Conservation (phyloP, 2,797 vertebrate genomes). For the Avahi laniger region DNA sequence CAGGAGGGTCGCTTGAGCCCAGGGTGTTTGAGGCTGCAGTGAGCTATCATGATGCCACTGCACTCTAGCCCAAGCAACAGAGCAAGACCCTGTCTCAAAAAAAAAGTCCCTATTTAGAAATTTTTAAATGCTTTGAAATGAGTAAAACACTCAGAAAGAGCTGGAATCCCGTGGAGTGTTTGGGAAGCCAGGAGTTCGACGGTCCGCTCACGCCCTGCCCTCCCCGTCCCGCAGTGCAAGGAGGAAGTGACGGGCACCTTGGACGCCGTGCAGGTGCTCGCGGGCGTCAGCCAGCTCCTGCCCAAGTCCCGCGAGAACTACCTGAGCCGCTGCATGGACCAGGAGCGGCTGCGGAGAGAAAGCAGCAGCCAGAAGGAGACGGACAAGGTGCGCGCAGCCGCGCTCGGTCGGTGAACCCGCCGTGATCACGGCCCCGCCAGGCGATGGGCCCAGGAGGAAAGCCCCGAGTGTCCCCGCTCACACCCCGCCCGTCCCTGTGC, state of each 20-base stretch:
- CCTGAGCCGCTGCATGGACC: constrained; percentile 91
- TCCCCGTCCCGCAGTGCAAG: constrained; percentile 88
- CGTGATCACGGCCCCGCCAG: background rate
- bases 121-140: background rate
- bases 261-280: constrained; percentile 92
- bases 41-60: rapidly evolving
- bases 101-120: background rate
- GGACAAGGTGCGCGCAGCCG: constrained; percentile 88
- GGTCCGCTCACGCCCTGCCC: rapidly evolving
- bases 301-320: constrained; percentile 95
- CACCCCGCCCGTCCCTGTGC: rapidly evolving
- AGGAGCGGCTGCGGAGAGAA: constrained; percentile 93
- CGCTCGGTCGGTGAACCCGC: background rate
- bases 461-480: background rate
- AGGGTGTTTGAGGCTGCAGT: background rate
- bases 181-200: background rate
- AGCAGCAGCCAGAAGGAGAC: constrained; percentile 93
- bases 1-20: background rate
- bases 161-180: background rate
- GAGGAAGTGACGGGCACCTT: constrained; percentile 93
- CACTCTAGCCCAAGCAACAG: background rate
- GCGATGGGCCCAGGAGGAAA: rapidly evolving
- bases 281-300: constrained; percentile 91
- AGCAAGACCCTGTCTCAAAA: background rate
- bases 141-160: background rate